Evolutionary conservation across 2,888 invertebrate genomes (phyloP).

Genomic region (Sinelater perroti): DNA sequence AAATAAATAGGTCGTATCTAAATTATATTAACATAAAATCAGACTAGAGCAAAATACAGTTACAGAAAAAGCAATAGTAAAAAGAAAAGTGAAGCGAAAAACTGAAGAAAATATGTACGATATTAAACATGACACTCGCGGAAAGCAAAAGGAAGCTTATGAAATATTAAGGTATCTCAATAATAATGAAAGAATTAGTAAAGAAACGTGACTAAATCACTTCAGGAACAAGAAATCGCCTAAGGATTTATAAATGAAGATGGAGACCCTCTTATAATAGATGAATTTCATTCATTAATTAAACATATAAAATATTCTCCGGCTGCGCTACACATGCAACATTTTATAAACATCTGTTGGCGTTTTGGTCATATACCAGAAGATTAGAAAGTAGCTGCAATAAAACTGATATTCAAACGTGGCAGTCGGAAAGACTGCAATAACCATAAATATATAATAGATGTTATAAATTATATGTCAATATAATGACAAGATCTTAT

Average conservation of each 20-base stretch:
- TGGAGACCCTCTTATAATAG: neutral
- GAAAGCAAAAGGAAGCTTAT: neutral
- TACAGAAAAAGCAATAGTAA: neutral
- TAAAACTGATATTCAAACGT: neutral
- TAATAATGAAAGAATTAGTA: neutral
- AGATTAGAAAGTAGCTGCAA: no score
- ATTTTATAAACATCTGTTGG: slow-evolving; percentile 3
- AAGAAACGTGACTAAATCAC: neutral
- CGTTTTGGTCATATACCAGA: neutral
- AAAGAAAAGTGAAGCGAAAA: neutral
- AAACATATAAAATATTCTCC: no score
- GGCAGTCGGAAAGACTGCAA: neutral
- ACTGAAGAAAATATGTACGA: neutral
- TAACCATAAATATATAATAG: neutral
- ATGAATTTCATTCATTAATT: no score
- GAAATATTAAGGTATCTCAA: neutral
- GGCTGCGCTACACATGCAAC: neutral
- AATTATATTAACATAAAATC: slow-evolving; percentile 2
- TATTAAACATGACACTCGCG: neutral
- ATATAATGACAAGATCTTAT: slow-evolving; percentile 6
- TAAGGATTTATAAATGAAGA: neutral
- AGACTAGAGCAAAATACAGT: no score
- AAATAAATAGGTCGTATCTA: neutral
- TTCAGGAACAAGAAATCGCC: neutral
- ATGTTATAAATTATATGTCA: slow-evolving; percentile 6